Evolutionary conservation across 2,888 invertebrate genomes (phyloP).

Genomic region (Dastarcus helophoroides): DNA sequence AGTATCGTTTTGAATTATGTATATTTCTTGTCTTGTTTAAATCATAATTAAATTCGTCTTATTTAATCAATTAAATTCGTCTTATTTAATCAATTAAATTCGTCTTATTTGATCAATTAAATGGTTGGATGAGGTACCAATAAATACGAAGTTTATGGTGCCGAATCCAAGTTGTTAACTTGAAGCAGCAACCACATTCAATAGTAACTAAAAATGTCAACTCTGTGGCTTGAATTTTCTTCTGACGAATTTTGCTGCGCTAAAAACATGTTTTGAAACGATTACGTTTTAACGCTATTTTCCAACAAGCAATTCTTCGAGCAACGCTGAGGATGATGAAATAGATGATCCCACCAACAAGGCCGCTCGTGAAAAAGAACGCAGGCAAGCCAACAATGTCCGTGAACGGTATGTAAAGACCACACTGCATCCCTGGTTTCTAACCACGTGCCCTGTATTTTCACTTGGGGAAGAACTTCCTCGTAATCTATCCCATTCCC

Average conservation of each 20-base stretch:
- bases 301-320: constrained; percentile 47
- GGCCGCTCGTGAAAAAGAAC: constrained; percentile 87
- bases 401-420: constrained; percentile 76
- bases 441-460: constrained; percentile 1
- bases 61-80: background rate
- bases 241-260: too few relatives aligned
- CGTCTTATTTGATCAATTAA: too few relatives aligned
- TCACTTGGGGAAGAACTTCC: background rate
- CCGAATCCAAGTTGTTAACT: too few relatives aligned
- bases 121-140: too few relatives aligned
- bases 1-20: constrained; percentile 37
- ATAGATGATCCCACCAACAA: constrained; percentile 78
- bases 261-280: too few relatives aligned
- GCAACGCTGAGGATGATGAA: constrained; percentile 75
- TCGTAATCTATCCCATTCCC: constrained; percentile 4
- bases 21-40: background rate
- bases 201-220: too few relatives aligned
- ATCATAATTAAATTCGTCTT: background rate
- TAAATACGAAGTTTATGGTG: too few relatives aligned
- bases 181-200: too few relatives aligned
- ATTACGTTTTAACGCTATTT: background rate
- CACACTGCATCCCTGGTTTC: constrained; percentile 7
- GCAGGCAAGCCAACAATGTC: constrained; percentile 95
- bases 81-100: too few relatives aligned
- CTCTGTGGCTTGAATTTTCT: too few relatives aligned